Percentiles rank a stretch among this genome's conserved stretches.
Evolutionary conservation across 2,888 invertebrate species (phyloP).

Genomic region (Pegoplata infirma): DNA sequence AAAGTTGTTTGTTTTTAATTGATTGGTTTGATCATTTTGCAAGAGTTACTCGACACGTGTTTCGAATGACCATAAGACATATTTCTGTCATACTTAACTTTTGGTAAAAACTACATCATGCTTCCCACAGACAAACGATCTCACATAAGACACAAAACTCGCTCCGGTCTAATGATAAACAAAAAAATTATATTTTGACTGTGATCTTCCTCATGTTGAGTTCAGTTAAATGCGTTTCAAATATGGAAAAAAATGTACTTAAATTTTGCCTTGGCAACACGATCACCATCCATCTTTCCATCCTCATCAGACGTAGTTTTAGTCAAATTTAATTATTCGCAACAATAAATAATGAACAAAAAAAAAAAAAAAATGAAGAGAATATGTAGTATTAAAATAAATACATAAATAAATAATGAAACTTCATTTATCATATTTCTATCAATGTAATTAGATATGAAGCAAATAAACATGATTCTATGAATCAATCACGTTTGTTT

Average conservation of each 20-base stretch:
- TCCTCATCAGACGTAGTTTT: too few relatives aligned
- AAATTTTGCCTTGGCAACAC: background rate
- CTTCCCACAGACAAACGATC: too few relatives aligned
- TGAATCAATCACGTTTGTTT: conserved; percentile 20
- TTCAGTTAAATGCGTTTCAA: background rate
- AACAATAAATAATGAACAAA: conserved; percentile 3
- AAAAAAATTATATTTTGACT: too few relatives aligned
- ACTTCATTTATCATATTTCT: conserved; percentile 33
- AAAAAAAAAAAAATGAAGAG: background rate
- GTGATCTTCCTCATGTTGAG: background rate
- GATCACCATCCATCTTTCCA: background rate
- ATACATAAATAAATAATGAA: background rate
- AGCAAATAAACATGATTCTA: conserved; percentile 22
- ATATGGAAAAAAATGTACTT: background rate
- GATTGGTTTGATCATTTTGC: too few relatives aligned
- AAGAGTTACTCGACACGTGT: too few relatives aligned
- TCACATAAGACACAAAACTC: too few relatives aligned
- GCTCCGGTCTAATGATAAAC: too few relatives aligned
- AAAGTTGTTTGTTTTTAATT: too few relatives aligned
- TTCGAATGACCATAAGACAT: too few relatives aligned
- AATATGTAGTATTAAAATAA: background rate
- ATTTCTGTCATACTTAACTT: too few relatives aligned
- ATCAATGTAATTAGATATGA: conserved; percentile 24
- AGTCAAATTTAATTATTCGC: conserved; percentile 32
- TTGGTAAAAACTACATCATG: too few relatives aligned